These are phyloP conservation scores for Serranus cabrilla DNA, from an alignment of 2,797 vertebrate species.

Conservation along the genomic window DNA sequence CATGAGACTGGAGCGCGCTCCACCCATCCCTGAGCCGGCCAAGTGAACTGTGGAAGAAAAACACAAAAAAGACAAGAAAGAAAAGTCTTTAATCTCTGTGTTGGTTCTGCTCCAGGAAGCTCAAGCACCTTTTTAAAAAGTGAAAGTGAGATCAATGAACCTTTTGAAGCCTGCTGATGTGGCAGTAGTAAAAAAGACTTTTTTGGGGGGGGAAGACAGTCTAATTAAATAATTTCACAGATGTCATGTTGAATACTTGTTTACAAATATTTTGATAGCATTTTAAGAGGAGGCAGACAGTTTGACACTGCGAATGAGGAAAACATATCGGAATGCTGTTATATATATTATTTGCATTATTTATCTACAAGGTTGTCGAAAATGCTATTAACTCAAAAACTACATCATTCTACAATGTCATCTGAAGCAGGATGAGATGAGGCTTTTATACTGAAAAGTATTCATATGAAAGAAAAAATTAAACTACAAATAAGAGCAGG, in stretches of 20 bases:
- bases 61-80: slow-evolving; percentile 43
- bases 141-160: slow-evolving; percentile 49
- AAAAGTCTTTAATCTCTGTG: slow-evolving; percentile 41
- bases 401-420: not conserved
- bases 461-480: slow-evolving; percentile 25
- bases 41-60: slow-evolving; percentile 83
- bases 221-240: slow-evolving; percentile 46
- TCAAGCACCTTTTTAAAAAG: slow-evolving; percentile 73
- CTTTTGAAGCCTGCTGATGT: slow-evolving; percentile 66
- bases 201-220: not conserved
- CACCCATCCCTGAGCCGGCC: slow-evolving; percentile 91
- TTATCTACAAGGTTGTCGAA: slow-evolving; percentile 41
- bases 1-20: slow-evolving; percentile 89
- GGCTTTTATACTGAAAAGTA: slow-evolving; percentile 28
- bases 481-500: slow-evolving; percentile 13
- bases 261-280: slow-evolving; percentile 63
- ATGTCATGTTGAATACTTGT: slow-evolving; percentile 45
- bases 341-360: slow-evolving; percentile 48
- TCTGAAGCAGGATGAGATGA: slow-evolving; percentile 15
- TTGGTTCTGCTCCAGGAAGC: slow-evolving; percentile 64
- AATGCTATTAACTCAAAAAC: slow-evolving; percentile 23
- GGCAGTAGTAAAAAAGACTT: slow-evolving; percentile 43
- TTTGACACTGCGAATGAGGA: slow-evolving; percentile 50
- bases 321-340: slow-evolving; percentile 36
- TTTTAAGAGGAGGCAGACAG: slow-evolving; percentile 53